Percentiles rank a stretch among this genome's conserved stretches.
Conservation (phyloP, 2,113 vertebrate genomes). For the Herpetotheres cachinnans region DNA sequence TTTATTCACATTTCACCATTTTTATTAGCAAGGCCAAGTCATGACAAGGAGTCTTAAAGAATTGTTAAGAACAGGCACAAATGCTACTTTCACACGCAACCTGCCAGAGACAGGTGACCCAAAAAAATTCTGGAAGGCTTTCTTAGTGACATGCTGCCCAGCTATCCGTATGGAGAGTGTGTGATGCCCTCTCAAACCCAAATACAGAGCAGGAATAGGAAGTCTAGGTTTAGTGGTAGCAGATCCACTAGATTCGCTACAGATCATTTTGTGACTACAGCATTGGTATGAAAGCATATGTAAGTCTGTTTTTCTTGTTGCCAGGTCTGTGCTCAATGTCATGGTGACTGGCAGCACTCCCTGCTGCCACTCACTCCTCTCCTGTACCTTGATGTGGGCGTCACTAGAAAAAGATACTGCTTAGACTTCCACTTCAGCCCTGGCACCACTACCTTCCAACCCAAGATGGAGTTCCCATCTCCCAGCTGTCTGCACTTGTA, state of each 20-base stretch:
- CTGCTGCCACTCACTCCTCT: background rate
- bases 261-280: background rate
- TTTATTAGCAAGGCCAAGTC: background rate
- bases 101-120: background rate
- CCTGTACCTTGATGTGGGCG: background rate
- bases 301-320: background rate
- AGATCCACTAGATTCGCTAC: background rate
- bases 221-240: background rate
- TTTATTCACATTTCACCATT: background rate
- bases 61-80: background rate
- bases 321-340: background rate
- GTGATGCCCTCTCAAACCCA: background rate
- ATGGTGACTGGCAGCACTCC: background rate
- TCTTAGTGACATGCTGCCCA: background rate
- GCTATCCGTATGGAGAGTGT: background rate
- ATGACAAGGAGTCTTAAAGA: background rate
- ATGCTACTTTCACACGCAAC: background rate
- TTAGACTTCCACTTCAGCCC: background rate
- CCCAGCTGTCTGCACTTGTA: background rate
- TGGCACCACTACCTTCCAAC: background rate
- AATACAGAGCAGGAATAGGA: background rate
- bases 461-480: accelerated
- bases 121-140: background rate
- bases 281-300: background rate
- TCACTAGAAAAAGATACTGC: background rate